Base-by-base conservation (phyloP, 2,797 vertebrate species). In the Valencia hispanica region DNA sequence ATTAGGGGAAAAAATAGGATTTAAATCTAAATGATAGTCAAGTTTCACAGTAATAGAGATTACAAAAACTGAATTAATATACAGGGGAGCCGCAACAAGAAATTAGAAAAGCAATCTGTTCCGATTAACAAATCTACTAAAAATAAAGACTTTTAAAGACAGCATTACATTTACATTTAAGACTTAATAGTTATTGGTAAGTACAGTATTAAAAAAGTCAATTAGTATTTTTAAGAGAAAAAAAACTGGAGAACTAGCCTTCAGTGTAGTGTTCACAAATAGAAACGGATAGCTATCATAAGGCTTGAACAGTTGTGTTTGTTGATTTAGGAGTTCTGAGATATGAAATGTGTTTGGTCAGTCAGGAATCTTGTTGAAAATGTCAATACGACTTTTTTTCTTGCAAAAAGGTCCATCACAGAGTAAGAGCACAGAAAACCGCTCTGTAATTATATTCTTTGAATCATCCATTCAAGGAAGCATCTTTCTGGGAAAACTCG, bases 231-330 rank as follows among this genome's bases (percentile, higher is more conserved):
- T 45, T 27, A 17, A 45, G 1, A 41, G 18, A 12, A 34, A 18
- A n/a, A 17, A 20, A n/a, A 57, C 12, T 27, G 41, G 51, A 81
- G 45, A 0, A 53, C 11, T 17, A 11, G 9, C 51, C n/a, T 70
- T 41, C n/a, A 22, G 10, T 84, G 34, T 68, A 73, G 39, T 72
- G 53, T 18, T 83, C 66, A 79, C 36, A 79, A 75, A 82, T n/a
- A 74, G 59, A 76, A 30, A 80, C 68, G 69, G 3, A 45, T n/a
- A 77, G 51, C 71, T 69, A 18, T 78, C 43, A 45, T 32, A 79
- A 53, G 48, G 71, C 3, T 63, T 51, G 17, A 41, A 39, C 6
- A 5, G 32, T 50, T 12, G 41, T 61, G 43, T 70, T 47, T 70
- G 51, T 15, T 8, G 9, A 32, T 43, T n/a, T 48, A 48, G 15